Conservation (phyloP, 2,888 invertebrate genomes). For the Chloroclysta siterata region DNA sequence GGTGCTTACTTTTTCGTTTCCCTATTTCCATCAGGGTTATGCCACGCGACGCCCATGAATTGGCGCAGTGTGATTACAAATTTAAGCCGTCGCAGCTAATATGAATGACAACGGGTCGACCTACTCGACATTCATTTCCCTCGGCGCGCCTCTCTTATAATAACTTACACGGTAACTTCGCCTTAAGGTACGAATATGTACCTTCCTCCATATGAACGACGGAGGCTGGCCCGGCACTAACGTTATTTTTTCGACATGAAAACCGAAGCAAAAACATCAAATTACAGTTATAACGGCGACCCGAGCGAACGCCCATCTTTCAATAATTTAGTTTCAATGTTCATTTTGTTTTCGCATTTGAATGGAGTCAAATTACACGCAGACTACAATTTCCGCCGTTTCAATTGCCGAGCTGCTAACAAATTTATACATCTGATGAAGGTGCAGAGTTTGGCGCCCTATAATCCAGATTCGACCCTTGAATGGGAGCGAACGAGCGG, state of each 20-base stretch:
- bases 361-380: slow-evolving; percentile 71
- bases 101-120: slow-evolving; percentile 83
- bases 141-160: slow-evolving; percentile 83
- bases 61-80: slow-evolving; percentile 80
- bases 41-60: slow-evolving; percentile 65
- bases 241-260: slow-evolving; percentile 24
- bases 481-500: slow-evolving; percentile 83
- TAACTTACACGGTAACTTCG: slow-evolving; percentile 80
- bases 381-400: slow-evolving; percentile 72
- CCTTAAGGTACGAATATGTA: slow-evolving; percentile 74
- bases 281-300: slow-evolving; percentile 33
- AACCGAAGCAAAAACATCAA: slow-evolving; percentile 36
- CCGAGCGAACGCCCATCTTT: slow-evolving; percentile 38
- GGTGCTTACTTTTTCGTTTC: slow-evolving; percentile 61
- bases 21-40: slow-evolving; percentile 61
- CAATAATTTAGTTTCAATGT: slow-evolving; percentile 52
- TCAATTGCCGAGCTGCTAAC: slow-evolving; percentile 73
- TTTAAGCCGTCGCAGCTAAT: slow-evolving; percentile 83
- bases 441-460: slow-evolving; percentile 82
- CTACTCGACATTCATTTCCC: slow-evolving; percentile 85
- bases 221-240: slow-evolving; percentile 39
- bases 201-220: slow-evolving; percentile 46
- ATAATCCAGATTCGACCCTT: slow-evolving; percentile 83
- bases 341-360: slow-evolving; percentile 56
- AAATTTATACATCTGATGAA: slow-evolving; percentile 82